These are phyloP conservation scores for Emys orbicularis DNA, from an alignment of 2,797 vertebrate genomes.

Conservation along the genomic window DNA sequence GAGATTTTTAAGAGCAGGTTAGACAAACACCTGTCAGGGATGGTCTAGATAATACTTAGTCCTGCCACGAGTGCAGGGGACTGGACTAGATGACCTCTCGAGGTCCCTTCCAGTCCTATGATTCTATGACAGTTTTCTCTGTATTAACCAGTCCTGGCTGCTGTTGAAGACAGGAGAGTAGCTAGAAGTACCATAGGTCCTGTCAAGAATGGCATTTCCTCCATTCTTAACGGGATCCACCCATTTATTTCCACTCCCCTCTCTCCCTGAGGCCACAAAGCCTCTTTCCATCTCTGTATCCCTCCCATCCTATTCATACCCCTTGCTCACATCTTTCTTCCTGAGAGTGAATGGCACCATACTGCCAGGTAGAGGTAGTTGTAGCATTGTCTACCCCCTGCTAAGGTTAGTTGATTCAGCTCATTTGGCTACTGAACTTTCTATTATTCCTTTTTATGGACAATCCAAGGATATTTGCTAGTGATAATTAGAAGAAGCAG, in stretches of 20 bases:
- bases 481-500: no score
- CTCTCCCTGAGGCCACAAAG: not conserved
- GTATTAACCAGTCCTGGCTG: not conserved
- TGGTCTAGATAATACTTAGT: no score
- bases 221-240: not conserved
- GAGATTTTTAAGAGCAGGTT: no score
- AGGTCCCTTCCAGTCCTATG: no score
- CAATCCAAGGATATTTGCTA: not conserved
- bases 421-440: not conserved
- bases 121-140: not conserved
- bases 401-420: not conserved
- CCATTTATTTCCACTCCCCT: not conserved
- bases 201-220: not conserved
- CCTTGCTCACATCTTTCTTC: not conserved
- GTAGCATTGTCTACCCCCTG: accelerated
- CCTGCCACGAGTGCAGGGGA: no score
- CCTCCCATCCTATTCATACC: not conserved
- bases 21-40: no score
- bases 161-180: accelerated
- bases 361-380: accelerated
- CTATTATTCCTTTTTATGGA: not conserved
- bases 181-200: not conserved
- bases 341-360: not conserved
- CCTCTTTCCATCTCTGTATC: accelerated
- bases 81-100: no score